phyloP scores from a whole-genome alignment of 2,888 invertebrate genomes.

The Melanchra persicariae region DNA sequence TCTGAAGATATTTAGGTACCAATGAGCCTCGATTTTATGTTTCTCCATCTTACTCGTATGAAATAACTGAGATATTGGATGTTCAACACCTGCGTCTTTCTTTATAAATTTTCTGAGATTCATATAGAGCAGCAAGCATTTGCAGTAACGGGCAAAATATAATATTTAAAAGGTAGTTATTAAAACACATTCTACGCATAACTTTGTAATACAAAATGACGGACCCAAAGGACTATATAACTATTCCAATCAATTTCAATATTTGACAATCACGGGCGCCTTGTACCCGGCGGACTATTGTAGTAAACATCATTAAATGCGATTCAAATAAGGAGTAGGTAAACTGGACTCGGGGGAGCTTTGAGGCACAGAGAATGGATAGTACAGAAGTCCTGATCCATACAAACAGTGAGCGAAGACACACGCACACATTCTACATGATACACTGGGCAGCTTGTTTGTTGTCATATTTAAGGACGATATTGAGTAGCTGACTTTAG shows the following conservation, averaged over 20 bases:
- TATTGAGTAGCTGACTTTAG: too few relatives aligned
- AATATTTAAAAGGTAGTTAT: neutral
- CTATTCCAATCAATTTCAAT: slow-evolving; percentile 54
- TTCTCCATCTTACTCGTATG: neutral
- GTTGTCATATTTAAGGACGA: too few relatives aligned
- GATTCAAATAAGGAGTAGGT: slow-evolving; percentile 71
- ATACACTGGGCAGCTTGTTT: neutral
- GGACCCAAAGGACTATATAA: slow-evolving; percentile 20
- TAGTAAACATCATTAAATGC: slow-evolving; percentile 75
- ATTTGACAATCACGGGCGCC: slow-evolving; percentile 59
- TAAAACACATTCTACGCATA: slow-evolving; percentile 1
- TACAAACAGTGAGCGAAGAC: neutral
- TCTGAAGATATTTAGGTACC: neutral
- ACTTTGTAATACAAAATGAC: slow-evolving; percentile 6
- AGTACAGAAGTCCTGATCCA: slow-evolving; percentile 15
- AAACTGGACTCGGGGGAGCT: slow-evolving; percentile 60
- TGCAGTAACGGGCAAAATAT: slow-evolving; percentile 10
- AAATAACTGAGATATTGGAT: slow-evolving; percentile 12
- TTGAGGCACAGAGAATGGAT: slow-evolving; percentile 13
- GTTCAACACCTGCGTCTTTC: neutral
- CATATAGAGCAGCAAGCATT: neutral
- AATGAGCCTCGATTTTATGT: slow-evolving; percentile 11
- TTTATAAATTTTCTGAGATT: neutral
- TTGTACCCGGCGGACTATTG: slow-evolving; percentile 54
- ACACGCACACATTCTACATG: neutral